phyloP scores from a whole-genome alignment of 1,140 invertebrate species.

The Caenorhabditis inopinata region DNA sequence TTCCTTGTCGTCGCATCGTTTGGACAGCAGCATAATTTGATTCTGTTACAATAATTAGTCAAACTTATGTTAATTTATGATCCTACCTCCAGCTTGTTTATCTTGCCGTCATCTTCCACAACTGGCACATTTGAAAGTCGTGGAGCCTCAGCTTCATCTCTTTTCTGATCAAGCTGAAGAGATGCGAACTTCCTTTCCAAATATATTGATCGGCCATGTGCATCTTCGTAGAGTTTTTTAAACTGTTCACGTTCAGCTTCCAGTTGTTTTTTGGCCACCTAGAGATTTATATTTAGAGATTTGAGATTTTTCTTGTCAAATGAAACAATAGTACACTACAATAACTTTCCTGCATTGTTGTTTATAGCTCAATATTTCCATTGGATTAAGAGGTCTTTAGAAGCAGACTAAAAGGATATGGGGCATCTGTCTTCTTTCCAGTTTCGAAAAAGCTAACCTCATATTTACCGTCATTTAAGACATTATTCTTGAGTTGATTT shows the following conservation, averaged over 20 bases:
- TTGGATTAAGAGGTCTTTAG: too few species aligned
- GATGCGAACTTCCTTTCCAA: slow-evolving; percentile 7
- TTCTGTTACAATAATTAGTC: not conserved
- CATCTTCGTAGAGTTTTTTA: slow-evolving; percentile 10
- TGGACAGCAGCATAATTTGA: not conserved
- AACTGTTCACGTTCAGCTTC: not conserved
- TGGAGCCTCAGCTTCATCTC: not conserved
- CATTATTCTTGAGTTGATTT: not conserved
- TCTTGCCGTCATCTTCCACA: not conserved
- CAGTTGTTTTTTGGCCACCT: slow-evolving; percentile 2
- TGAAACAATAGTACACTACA: too few species aligned
- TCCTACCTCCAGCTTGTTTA: not conserved
- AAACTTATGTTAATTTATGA: too few species aligned
- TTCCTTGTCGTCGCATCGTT: slow-evolving; percentile 6
- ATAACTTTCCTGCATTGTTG: too few species aligned
- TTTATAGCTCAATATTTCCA: too few species aligned
- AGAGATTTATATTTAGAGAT: too few species aligned
- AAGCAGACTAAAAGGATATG: too few species aligned
- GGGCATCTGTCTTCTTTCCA: too few species aligned
- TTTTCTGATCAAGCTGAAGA: not conserved
- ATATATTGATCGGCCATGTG: not conserved
- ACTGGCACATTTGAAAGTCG: too few species aligned
- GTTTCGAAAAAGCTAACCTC: not conserved
- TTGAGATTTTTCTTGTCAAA: not conserved
- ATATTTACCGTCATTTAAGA: not conserved